A percentile compares a stretch with the other conserved stretches of the same genome.
Evolutionary conservation across 2,888 invertebrate species (phyloP).

Genomic region (Hirtodrosophila duncani): DNA sequence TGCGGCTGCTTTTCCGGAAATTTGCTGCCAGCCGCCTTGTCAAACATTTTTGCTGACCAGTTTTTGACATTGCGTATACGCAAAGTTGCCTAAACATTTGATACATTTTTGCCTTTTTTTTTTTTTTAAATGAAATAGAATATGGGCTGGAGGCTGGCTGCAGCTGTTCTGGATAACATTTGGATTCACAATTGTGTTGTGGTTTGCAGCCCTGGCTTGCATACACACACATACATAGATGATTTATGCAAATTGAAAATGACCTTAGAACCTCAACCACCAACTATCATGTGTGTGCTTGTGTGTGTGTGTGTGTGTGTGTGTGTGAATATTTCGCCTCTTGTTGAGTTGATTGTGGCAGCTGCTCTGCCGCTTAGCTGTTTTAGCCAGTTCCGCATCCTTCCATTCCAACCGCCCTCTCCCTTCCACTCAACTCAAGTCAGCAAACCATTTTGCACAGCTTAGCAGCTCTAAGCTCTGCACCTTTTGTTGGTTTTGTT

Average conservation of each 20-base stretch:
- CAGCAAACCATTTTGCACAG: slow-evolving; percentile 32
- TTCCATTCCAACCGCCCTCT: slow-evolving; percentile 19
- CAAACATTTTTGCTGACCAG: slow-evolving; percentile 11
- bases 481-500: slow-evolving; percentile 14
- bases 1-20: too few relatives aligned
- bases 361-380: slow-evolving; percentile 57
- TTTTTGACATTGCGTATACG: slow-evolving; percentile 25
- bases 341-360: slow-evolving; percentile 66
- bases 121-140: slow-evolving; percentile 15
- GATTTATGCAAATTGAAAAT: slow-evolving; percentile 74
- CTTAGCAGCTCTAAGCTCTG: slow-evolving; percentile 13
- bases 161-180: slow-evolving; percentile 1
- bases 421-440: too few relatives aligned
- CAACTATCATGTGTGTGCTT: slow-evolving; percentile 20
- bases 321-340: slow-evolving; percentile 43
- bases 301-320: slow-evolving; percentile 43
- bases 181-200: slow-evolving; percentile 49
- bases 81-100: slow-evolving; percentile 4
- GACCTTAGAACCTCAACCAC: slow-evolving; percentile 56
- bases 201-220: slow-evolving; percentile 42
- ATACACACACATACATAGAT: slow-evolving; percentile 32
- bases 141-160: background rate
- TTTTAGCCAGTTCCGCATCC: slow-evolving; percentile 7
- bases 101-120: too few relatives aligned
- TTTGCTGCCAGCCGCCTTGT: too few relatives aligned